These are phyloP conservation scores for Troglohyphantes excavatus DNA, from an alignment of 2,888 invertebrate genomes.

Conservation along the genomic window DNA sequence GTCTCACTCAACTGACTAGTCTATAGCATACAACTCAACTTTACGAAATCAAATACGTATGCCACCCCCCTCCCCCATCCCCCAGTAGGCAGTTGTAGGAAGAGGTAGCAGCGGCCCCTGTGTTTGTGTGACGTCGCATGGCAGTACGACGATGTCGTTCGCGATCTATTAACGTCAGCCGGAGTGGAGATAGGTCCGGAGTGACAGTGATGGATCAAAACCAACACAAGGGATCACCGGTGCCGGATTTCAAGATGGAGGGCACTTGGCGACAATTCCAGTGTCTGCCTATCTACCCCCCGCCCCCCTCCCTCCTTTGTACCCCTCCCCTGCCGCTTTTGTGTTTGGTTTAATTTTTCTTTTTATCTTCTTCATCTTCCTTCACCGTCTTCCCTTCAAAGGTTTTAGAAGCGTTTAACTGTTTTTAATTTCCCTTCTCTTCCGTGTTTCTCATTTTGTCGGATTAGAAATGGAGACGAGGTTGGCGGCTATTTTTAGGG, in stretches of 20 bases:
- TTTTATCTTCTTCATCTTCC: neutral
- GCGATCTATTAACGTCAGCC: conserved; percentile 74
- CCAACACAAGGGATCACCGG: conserved; percentile 55
- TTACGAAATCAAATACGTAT: too few species aligned
- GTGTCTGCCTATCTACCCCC: conserved; percentile 38
- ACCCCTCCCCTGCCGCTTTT: neutral
- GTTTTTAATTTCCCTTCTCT: conserved; percentile 62
- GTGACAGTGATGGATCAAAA: conserved; percentile 76
- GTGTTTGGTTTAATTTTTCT: neutral
- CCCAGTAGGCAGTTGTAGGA: neutral
- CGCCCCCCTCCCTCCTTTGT: neutral
- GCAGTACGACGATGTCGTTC: conserved; percentile 48
- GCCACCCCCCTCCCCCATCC: too few species aligned
- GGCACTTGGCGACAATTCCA: conserved; percentile 66
- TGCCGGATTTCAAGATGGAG: conserved; percentile 44
- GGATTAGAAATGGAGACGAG: conserved; percentile 33
- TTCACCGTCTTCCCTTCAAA: neutral
- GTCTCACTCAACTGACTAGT: too few species aligned
- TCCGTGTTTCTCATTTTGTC: conserved; percentile 43
- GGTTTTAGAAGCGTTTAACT: conserved; percentile 62
- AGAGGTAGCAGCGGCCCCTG: neutral
- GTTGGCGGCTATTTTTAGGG: neutral
- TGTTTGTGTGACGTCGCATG: conserved; percentile 44
- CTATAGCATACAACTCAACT: too few species aligned
- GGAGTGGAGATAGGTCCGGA: conserved; percentile 65